Evolutionary conservation across 2,888 invertebrate species (phyloP), one percentile per base, ranked within the genome.

Genomic region (Patella caerulea): DNA sequence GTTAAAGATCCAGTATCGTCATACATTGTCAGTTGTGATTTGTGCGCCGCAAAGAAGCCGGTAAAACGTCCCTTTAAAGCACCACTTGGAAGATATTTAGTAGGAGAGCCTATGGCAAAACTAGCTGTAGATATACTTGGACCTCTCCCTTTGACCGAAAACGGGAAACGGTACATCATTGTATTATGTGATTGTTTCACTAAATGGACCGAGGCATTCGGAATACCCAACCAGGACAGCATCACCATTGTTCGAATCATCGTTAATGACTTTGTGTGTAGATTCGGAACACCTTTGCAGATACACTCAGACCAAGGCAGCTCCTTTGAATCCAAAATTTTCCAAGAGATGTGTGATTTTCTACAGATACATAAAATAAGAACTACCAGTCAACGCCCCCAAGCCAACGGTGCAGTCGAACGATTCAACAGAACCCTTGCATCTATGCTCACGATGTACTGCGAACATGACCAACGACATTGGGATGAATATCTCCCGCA

Each of bases 401-500:
- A 79, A 52, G 76, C 79, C 15, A 81, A 82, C 73, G 80, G 78
- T 14, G 54, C 69, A 55, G 80, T 82, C 0, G 81, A 82, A 55
- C 52, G 82, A 3, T 83, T 81, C 54, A 83, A 83, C 56, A 71
- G 80, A 3, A 83, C 81, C 1, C 76, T 83, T 15, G 34, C 53
- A 3, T 34, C 73, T 3, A 80, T 79, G 78, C 34, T 79, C 5
- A 76, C 71, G 9, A 71, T 76, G 59, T 77, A 76, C 29, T 78
- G 77, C 52, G 17, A 77, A 69, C 29, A 54, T 24, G 34, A 80
- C 2, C 78, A 83, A 71, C 73, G 59, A 7, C 12, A 77, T 14
- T 82, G 77, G 82, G 82, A 83, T 55, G 45, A 15, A 9, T 78
- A 78, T 53, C 76, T 82, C 2, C 82, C 76, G 3, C 79, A 82